Conservation (phyloP, 2,113 vertebrate genomes). For the Raja brachyura region DNA sequence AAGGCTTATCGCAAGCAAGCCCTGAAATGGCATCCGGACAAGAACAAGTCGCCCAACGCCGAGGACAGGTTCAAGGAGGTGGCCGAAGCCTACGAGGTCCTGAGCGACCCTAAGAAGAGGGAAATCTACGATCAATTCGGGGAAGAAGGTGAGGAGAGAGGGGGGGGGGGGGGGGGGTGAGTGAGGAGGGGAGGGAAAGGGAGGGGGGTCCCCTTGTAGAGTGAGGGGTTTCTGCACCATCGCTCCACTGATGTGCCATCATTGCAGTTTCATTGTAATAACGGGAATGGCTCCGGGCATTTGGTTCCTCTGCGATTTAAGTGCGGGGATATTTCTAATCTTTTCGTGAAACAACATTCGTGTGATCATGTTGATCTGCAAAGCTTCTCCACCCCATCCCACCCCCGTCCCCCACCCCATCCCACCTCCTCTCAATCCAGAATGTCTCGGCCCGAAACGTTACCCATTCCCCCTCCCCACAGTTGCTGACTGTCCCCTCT, state of each 20-base stretch:
- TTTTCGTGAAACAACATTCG: neutral
- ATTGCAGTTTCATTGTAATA: neutral
- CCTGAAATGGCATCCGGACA: slow-evolving; percentile 96
- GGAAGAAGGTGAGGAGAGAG: slow-evolving; percentile 79
- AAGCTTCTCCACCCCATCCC: too few species aligned
- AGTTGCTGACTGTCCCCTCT: too few species aligned
- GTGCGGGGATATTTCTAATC: neutral
- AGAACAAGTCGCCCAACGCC: slow-evolving; percentile 91
- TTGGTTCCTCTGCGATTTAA: neutral
- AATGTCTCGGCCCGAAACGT: too few species aligned
- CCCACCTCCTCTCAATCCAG: too few species aligned
- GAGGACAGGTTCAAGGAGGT: slow-evolving; percentile 98
- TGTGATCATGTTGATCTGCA: neutral
- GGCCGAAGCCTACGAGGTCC: slow-evolving; percentile 94
- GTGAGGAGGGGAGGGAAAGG: slow-evolving; percentile 39
- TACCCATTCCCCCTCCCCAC: too few species aligned
- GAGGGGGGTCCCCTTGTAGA: too few species aligned
- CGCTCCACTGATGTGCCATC: neutral
- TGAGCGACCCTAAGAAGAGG: slow-evolving; percentile 94
- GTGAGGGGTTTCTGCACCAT: too few species aligned
- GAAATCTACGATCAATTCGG: slow-evolving; percentile 96
- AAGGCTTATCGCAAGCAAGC: slow-evolving; percentile 97
- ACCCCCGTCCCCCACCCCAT: too few species aligned
- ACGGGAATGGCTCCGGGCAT: too few species aligned
- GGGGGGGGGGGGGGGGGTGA: slow-evolving; percentile 38